Base-by-base conservation (phyloP, 2,888 invertebrate species). In the Mechanitis mazaeus region DNA sequence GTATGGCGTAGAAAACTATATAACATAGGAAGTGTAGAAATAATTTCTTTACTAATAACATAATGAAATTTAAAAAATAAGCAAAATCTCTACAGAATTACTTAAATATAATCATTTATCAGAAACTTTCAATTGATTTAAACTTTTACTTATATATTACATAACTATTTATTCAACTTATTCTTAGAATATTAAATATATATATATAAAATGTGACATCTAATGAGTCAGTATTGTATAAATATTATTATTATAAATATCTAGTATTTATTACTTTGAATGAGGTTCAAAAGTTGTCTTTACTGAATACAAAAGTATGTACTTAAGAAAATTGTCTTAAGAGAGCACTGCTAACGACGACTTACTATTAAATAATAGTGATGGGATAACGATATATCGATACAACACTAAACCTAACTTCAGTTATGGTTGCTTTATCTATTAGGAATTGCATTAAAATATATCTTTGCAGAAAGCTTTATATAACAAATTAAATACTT, bases 291-390 rank as follows among this genome's bases (percentile, higher is more conserved):
- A 50, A 60, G 53, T 60, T 53, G 53, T 60, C 56, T 60, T 60
- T 60, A 60, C 33, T 56, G 60, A 60, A 60, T 56, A 56, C 56
- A 60, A 60, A 60, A 56, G 60, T 60, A 45, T 60, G 56, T 60
- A 60, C 57, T 57, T 47, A 57, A 61, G 61, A 57, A 61, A 61
- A 61, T 61, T 57, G 61, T 61, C 61, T 61, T 55, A 57, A 61
- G 57, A 60, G 59, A 60, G 42, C 59, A 33, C 46, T 35, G 55
- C 57, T 61, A 45, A 35, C 60, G 45, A 61, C 56, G 57, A 54
- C 56, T 54, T 54, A 61, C 61, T 61, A 54, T 61, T 61, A 61
- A 61, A 57, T 61, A 54, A 33, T 54, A 57, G 54, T 38, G 54
- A 54, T 61, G 54, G 31, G 31, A 50, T 50, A 50, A 3, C 1